Base-by-base conservation (phyloP, 2,888 invertebrate species). In the Drosophila subquinaria region DNA sequence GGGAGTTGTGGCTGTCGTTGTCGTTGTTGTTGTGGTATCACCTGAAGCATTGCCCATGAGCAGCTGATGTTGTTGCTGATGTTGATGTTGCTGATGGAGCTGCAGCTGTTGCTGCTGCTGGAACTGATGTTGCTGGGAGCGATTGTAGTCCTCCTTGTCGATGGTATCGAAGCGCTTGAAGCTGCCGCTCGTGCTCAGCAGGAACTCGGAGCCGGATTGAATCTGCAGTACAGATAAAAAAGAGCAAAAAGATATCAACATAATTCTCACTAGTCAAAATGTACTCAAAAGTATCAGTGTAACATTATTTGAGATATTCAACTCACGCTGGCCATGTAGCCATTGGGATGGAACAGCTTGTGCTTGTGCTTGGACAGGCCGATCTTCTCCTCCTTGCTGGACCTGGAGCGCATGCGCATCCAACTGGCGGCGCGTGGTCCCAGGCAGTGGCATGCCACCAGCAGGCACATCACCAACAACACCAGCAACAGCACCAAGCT, bases 81-180 rank as follows among this genome's bases (percentile, higher is more conserved):
- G 70, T 8, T 79, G 50, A 8, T 69, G 71, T 4, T 69, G 70
- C 73, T 93, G 93, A 43, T 94, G 91, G 3, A 93, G 91, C 72
- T 69, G 72, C 9, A 59, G 60, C 2, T 52, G 60, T 8, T 51
- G 57, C 9, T 73, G 60, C 33, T 82, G 90, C 38, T 77, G 72
- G n/a, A 30, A 50, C 1, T 62, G 59, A 9, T 45, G 48, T 15
- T 93, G 92, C 79, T 88, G 83, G 15, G 80, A 57, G 10, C 82
- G 93, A 70, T 93, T 93, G 64, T 88, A 76, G 30, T 89, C 90
- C 86, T 95, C 95, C 68, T 94, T 93, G 82, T 95, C 95, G 38
- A 95, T 94, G 13, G 94, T 94, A 80, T 95, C 95, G 88, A 95
- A 95, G 43, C 95, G 93, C 81, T 95, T 95, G 90, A 95, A 95